These are phyloP conservation scores for Eristalis tenax DNA, from an alignment of 2,888 invertebrate genomes.

Conservation along the genomic window DNA sequence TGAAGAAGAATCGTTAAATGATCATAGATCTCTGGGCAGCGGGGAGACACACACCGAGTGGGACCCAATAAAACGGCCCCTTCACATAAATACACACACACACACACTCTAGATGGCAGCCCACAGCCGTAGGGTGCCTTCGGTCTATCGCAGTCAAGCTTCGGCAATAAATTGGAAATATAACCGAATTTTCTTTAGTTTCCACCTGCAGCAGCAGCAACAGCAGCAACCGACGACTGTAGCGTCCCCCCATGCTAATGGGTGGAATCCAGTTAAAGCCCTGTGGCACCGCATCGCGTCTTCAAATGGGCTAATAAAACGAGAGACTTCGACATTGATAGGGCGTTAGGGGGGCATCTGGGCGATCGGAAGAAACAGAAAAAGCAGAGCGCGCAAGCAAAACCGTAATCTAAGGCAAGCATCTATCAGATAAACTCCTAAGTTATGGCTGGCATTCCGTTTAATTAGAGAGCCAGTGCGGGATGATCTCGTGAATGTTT, in stretches of 20 bases:
- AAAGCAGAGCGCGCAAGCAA: slow-evolving; percentile 42
- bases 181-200: slow-evolving; percentile 40
- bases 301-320: slow-evolving; percentile 61
- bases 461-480: slow-evolving; percentile 47
- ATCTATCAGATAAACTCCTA: slow-evolving; percentile 51
- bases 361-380: background rate
- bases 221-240: background rate
- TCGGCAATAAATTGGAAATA: slow-evolving; percentile 33
- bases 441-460: slow-evolving; percentile 54
- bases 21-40: slow-evolving; percentile 41
- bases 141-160: background rate
- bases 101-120: background rate
- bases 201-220: slow-evolving; percentile 44
- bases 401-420: slow-evolving; percentile 50
- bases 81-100: slow-evolving; percentile 22
- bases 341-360: background rate
- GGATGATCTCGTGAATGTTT: slow-evolving; percentile 18
- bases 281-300: slow-evolving; percentile 7
- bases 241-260: slow-evolving; percentile 23
- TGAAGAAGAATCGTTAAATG: slow-evolving; percentile 63
- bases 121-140: slow-evolving; percentile 41
- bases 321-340: background rate
- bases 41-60: background rate
- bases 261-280: slow-evolving; percentile 45
- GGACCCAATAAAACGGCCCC: slow-evolving; percentile 41